phyloP scores from a whole-genome alignment of 2,113 vertebrate species.

The Zootoca vivipara region DNA sequence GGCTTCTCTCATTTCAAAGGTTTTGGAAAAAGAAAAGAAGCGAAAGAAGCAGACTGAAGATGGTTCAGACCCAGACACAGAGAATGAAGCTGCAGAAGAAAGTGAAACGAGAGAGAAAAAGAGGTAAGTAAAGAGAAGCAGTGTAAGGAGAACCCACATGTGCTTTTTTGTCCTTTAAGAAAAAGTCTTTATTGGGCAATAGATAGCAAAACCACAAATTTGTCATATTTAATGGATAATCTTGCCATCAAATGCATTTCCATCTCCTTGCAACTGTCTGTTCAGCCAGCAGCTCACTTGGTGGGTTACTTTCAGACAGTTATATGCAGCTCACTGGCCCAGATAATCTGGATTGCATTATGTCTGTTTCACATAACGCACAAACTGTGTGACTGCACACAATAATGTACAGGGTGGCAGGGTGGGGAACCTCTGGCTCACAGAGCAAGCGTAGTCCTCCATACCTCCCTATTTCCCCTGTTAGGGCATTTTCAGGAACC shows the following conservation, averaged over 20 bases:
- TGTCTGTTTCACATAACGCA: background rate
- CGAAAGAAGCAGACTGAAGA: conserved; percentile 77
- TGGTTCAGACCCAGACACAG: conserved; percentile 78
- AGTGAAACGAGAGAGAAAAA: conserved; percentile 74
- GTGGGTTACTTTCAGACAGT: background rate
- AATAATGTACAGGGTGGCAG: background rate
- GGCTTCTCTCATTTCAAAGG: conserved; percentile 72
- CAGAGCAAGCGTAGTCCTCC: no score
- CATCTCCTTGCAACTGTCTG: background rate
- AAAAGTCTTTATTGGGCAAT: background rate
- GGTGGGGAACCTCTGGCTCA: no score
- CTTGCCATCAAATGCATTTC: background rate
- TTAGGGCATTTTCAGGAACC: no score
- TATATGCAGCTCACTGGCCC: background rate
- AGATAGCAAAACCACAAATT: background rate
- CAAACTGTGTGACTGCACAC: background rate
- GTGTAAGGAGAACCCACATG: accelerated
- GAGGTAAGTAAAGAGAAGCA: conserved; percentile 72
- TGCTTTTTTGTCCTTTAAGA: background rate
- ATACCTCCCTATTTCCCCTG: no score
- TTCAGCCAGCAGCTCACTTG: background rate
- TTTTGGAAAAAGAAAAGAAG: conserved; percentile 95
- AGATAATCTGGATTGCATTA: background rate
- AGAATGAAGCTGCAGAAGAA: conserved; percentile 72
- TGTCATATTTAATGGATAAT: background rate